A percentile compares a stretch with the other conserved stretches of the same genome.
Conservation (phyloP, 2,888 invertebrate genomes). For the Graphium colonna region DNA sequence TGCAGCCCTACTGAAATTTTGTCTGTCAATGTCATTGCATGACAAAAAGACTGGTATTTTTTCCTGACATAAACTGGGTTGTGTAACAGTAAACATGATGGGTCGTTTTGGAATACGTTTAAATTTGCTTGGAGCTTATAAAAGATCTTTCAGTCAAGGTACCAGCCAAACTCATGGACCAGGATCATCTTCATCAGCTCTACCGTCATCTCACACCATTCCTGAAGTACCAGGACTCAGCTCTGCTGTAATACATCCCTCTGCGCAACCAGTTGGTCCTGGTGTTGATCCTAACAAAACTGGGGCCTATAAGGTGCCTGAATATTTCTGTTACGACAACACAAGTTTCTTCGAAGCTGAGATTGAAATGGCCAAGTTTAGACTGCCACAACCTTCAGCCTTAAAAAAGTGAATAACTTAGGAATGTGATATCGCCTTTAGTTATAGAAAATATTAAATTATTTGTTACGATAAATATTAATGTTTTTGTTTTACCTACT, state of each 20-base stretch:
- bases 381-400: slow-evolving; percentile 89
- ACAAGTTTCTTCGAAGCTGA: slow-evolving; percentile 91
- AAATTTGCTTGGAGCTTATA: slow-evolving; percentile 4
- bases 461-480: background rate
- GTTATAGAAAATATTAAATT: slow-evolving; percentile 17
- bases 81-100: slow-evolving; percentile 48
- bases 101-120: slow-evolving; percentile 28
- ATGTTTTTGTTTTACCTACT: slow-evolving; percentile 6
- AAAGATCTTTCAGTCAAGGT: slow-evolving; percentile 45
- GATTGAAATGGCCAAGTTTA: slow-evolving; percentile 89
- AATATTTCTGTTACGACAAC: slow-evolving; percentile 90
- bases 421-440: slow-evolving; percentile 2
- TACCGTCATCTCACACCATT: slow-evolving; percentile 36
- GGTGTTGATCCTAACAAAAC: slow-evolving; percentile 83
- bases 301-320: slow-evolving; percentile 90
- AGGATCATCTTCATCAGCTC: slow-evolving; percentile 30
- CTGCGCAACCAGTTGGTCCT: slow-evolving; percentile 83
- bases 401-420: slow-evolving; percentile 47
- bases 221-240: slow-evolving; percentile 84
- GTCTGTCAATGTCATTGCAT: background rate
- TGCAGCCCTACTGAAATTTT: no score
- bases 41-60: background rate
- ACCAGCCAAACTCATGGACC: slow-evolving; percentile 35
- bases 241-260: slow-evolving; percentile 75
- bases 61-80: slow-evolving; percentile 28